phyloP scores from a whole-genome alignment of 2,797 vertebrate genomes.

The Buphagus erythrorhynchus region DNA sequence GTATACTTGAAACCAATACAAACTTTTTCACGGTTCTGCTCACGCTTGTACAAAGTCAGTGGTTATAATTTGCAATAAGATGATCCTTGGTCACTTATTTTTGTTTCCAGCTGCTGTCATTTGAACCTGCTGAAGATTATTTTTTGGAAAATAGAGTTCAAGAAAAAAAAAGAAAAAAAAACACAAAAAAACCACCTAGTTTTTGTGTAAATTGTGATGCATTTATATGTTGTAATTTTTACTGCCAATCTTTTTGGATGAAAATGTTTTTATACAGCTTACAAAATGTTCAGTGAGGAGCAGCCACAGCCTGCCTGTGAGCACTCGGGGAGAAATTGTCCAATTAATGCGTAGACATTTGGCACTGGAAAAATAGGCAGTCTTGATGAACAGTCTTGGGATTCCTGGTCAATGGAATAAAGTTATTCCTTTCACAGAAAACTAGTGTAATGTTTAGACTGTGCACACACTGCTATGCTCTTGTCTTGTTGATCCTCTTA shows the following conservation, averaged over 20 bases:
- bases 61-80: slow-evolving; percentile 45
- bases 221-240: slow-evolving; percentile 80
- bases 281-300: slow-evolving; percentile 64
- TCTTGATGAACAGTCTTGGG: slow-evolving; percentile 59
- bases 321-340: slow-evolving; percentile 18
- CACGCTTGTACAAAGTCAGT: slow-evolving; percentile 60
- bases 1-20: slow-evolving; percentile 55
- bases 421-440: slow-evolving; percentile 73
- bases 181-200: slow-evolving; percentile 46
- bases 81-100: slow-evolving; percentile 55
- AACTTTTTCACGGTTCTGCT: slow-evolving; percentile 67
- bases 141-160: slow-evolving; percentile 67
- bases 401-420: slow-evolving; percentile 75
- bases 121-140: slow-evolving; percentile 76
- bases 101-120: slow-evolving; percentile 70
- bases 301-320: slow-evolving; percentile 61
- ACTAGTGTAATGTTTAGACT: slow-evolving; percentile 40
- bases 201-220: slow-evolving; percentile 75
- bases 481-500: not conserved
- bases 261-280: slow-evolving; percentile 82
- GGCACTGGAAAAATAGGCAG: slow-evolving; percentile 63
- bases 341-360: not conserved
- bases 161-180: slow-evolving; percentile 45
- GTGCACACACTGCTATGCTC: rapidly evolving
- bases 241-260: slow-evolving; percentile 80